phyloP scores from a whole-genome alignment of 2,797 vertebrate genomes.

The Austrolebias charrua region DNA sequence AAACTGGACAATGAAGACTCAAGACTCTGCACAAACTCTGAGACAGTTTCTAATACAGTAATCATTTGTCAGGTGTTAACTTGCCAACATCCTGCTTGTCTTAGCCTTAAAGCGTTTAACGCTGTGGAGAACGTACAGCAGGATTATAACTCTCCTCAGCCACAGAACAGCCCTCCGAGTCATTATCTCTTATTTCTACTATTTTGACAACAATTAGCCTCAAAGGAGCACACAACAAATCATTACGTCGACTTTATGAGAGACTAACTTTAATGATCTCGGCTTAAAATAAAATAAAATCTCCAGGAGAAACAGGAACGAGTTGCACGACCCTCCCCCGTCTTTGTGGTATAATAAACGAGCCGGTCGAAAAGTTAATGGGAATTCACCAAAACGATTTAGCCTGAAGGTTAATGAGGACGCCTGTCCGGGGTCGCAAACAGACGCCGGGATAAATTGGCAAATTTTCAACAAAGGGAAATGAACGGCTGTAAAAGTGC shows the following conservation, averaged over 20 bases:
- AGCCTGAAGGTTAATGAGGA: conserved; percentile 63
- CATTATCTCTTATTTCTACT: not conserved
- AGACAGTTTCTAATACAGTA: no score
- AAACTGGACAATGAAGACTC: no score
- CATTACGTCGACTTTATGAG: not conserved
- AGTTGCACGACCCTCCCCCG: not conserved
- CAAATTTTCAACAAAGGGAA: conserved; percentile 48
- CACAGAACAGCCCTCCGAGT: not conserved
- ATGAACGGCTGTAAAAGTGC: conserved; percentile 42
- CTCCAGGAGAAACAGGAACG: conserved; percentile 32
- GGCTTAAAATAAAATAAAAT: not conserved
- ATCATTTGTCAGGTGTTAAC: no score
- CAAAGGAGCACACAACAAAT: not conserved
- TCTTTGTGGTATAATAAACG: conserved; percentile 41
- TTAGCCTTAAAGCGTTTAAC: not conserved
- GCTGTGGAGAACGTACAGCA: no score
- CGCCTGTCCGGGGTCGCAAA: conserved; percentile 45
- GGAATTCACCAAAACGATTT: conserved; percentile 47
- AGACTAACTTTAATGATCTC: conserved; percentile 22
- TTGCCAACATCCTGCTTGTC: no score
- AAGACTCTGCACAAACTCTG: no score
- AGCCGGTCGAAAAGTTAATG: conserved; percentile 45
- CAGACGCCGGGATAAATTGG: conserved; percentile 48
- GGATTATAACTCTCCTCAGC: no score
- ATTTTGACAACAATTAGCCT: not conserved